Evolutionary conservation across 2,113 vertebrate genomes (phyloP).

Genomic region (Chloebia gouldiae): DNA sequence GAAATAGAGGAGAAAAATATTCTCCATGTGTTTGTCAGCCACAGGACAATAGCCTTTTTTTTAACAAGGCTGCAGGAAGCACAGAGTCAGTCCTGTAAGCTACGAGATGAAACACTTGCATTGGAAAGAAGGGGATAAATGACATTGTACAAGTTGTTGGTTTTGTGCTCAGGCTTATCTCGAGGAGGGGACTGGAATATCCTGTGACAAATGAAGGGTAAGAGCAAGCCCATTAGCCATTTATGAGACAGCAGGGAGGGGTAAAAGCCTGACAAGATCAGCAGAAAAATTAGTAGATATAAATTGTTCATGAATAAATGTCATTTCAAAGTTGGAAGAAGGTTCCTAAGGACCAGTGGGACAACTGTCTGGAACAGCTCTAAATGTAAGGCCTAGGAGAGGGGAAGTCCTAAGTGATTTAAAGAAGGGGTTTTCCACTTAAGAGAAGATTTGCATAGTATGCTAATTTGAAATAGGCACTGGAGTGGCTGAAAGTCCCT

Average conservation of each 20-base stretch:
- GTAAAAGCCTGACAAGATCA: neutral
- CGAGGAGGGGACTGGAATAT: neutral
- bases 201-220: neutral
- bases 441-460: neutral
- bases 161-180: neutral
- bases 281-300: neutral
- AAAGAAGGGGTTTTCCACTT: neutral
- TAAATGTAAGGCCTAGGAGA: neutral
- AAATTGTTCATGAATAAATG: neutral
- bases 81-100: neutral
- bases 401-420: neutral
- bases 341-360: neutral
- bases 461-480: neutral
- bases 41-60: neutral
- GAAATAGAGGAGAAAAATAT: neutral
- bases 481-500: neutral
- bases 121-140: neutral
- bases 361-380: neutral
- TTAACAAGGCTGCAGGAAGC: neutral
- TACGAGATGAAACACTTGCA: neutral
- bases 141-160: neutral
- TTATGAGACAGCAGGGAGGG: neutral
- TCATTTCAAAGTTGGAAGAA: neutral
- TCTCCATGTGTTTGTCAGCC: neutral
- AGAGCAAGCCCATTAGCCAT: neutral